A percentile compares a stretch with the other conserved stretches of the same genome.
These are phyloP conservation scores for Chrysocyon brachyurus DNA, from an alignment of 2,797 vertebrate genomes.

Conservation along the genomic window DNA sequence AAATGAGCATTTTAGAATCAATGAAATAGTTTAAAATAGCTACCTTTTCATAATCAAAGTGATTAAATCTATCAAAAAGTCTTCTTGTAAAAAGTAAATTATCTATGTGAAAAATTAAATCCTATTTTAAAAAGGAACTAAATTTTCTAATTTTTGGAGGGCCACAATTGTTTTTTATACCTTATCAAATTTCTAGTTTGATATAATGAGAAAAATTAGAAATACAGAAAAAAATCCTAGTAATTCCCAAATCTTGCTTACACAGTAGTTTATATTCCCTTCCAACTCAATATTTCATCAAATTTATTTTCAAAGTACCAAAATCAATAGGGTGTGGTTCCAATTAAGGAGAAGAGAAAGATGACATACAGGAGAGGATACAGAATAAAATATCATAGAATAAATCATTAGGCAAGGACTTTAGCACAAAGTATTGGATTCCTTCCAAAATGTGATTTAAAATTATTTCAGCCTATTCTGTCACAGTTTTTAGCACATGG, in stretches of 20 bases:
- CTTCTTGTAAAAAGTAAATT: slow-evolving; percentile 17
- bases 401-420: not conserved
- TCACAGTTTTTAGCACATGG: not conserved
- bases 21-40: not conserved
- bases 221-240: not conserved
- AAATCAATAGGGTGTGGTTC: not conserved
- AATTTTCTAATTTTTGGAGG: not conserved
- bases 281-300: not conserved
- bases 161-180: not conserved
- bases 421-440: not conserved
- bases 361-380: not conserved
- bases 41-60: not conserved
- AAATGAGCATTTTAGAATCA: not conserved
- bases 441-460: not conserved
- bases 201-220: not conserved
- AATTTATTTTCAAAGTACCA: slow-evolving; percentile 36
- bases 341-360: not conserved
- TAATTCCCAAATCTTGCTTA: slow-evolving; percentile 4
- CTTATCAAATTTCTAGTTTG: not conserved
- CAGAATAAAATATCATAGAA: not conserved
- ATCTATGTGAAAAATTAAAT: not conserved
- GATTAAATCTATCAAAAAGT: not conserved
- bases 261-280: not conserved
- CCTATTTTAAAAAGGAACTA: not conserved
- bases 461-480: slow-evolving; percentile 14